phyloP scores from a whole-genome alignment of 2,797 vertebrate species.

The Amblyraja radiata region DNA sequence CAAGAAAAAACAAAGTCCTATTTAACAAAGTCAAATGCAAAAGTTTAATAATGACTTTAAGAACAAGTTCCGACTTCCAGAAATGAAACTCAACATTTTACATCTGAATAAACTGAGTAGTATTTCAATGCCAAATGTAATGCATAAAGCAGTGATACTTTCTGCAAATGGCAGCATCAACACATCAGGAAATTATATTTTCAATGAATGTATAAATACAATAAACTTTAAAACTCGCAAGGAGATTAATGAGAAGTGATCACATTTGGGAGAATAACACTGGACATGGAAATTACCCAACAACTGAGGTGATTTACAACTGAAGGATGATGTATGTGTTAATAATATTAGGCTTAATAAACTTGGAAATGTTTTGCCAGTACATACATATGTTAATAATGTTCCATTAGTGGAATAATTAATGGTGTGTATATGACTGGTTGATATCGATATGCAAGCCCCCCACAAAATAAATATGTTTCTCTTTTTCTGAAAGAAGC shows the following conservation, averaged over 20 bases:
- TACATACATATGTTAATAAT: background rate
- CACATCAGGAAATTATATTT: background rate
- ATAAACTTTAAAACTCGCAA: background rate
- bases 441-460: background rate
- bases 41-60: background rate
- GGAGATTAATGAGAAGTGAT: background rate
- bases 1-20: too few species aligned
- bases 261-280: background rate
- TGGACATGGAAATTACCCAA: background rate
- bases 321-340: background rate
- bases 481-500: background rate
- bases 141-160: background rate
- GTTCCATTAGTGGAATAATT: background rate
- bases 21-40: background rate
- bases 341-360: background rate
- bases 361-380: background rate
- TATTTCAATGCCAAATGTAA: background rate
- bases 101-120: background rate
- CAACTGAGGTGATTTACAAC: background rate
- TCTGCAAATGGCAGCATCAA: background rate
- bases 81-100: background rate
- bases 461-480: background rate
- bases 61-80: background rate
- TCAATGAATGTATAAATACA: background rate
- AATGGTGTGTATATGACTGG: background rate